Base-by-base conservation (phyloP, 30 jellyfish, hydroid and myxozoan genomes). In the Aurelia coerulea region DNA sequence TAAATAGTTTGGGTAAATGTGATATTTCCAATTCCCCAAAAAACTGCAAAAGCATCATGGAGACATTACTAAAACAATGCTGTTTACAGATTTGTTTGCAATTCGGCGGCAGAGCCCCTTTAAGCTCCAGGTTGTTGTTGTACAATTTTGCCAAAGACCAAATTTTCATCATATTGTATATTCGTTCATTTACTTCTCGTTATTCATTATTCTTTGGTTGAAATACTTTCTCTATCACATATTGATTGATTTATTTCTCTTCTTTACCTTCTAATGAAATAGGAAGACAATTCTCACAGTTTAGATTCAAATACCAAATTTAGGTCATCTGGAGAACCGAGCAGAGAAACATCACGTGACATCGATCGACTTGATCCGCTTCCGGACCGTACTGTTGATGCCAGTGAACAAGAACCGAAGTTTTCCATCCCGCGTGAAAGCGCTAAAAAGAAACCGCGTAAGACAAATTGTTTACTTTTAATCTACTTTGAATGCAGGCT, bases 251-350 rank as follows among this genome's bases (percentile, higher is more conserved):
- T 54, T 87, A 62, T 76, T 88, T 63, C 9, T 76, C 79, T 49
- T 87, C 84, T 86, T 73, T 77, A 67, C 82, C 78, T 71, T 84
- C 93, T 84, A 84, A 88, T 66, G 87, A 72, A 77, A 88, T 86
- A 88, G 96, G 96, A 88, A 78, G 73, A 81, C 96, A 73, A 72
- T 88, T 88, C 96, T 88, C 96, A 73, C 89, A 88, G 96, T 78
- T 88, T 88, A 88, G 96, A 88, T 79, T 79, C 90, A 76, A 86
- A 78, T 84, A 84, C 83, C 93, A 84, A 73, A 73, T 84, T 84
- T 84, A 84, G 93, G 93, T 84, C 93, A 84, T 33, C 87, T 84
- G 93, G 88, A 68, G 83, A 73, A 52, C 87, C 67, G 85, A 42
- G 76, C 83, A 62, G 33, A 77, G 84, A 62, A 50, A 8, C 68